Percentiles rank a stretch among this genome's conserved stretches.
Conservation (phyloP, 2,113 vertebrate species). For the Sylvietta virens region DNA sequence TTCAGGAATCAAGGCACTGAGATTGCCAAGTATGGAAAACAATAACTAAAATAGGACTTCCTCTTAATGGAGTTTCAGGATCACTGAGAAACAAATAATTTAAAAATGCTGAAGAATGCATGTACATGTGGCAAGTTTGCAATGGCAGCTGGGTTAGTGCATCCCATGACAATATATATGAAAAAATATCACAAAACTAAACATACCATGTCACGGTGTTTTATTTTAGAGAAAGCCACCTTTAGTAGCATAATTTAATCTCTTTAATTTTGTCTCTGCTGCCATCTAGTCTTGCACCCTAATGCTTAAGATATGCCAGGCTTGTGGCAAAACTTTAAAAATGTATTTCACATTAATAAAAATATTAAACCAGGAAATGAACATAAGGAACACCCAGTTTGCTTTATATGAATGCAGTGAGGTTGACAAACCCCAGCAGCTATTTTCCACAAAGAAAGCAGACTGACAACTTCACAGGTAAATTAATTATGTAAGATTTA, state of each 20-base stretch:
- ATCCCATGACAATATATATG: not conserved
- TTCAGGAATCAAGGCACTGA: not conserved
- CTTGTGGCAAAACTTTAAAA: not conserved
- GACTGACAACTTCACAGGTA: not conserved
- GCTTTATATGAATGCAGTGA: not conserved
- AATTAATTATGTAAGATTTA: not conserved
- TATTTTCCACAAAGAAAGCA: not conserved
- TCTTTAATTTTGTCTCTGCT: slow-evolving; percentile 64
- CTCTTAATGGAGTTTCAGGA: not conserved
- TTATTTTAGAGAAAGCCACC: not conserved
- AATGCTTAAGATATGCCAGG: not conserved
- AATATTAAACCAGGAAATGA: not conserved
- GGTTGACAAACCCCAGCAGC: not conserved
- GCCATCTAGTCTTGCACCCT: slow-evolving; percentile 59
- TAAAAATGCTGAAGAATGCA: not conserved
- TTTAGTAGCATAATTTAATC: not conserved
- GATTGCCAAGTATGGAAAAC: not conserved
- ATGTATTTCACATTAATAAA: not conserved
- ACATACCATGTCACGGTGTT: not conserved
- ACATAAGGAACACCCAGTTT: not conserved
- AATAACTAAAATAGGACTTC: not conserved
- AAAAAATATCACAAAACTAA: not conserved
- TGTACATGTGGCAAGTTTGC: not conserved
- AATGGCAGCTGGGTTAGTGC: not conserved
- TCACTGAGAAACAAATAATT: not conserved